Evolutionary conservation across 2,113 vertebrate genomes (phyloP).

Genomic region (Colossoma macropomum): DNA sequence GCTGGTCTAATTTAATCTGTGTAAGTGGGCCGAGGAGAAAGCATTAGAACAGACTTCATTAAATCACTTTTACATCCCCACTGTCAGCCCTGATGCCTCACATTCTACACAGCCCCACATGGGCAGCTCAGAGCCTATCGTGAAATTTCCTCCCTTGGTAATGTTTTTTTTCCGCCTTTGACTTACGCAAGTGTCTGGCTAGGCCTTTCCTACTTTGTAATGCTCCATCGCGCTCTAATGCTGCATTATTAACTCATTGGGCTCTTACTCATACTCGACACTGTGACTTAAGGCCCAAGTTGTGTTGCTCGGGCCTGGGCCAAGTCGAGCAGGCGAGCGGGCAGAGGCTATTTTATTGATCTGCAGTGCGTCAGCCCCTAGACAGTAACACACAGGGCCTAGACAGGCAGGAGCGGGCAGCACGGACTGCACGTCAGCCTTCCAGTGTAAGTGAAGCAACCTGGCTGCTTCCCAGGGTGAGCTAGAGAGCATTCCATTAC

Average conservation of each 20-base stretch:
- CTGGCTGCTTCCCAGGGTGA: slow-evolving; percentile 21
- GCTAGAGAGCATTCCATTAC: slow-evolving; percentile 37
- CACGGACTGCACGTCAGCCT: slow-evolving; percentile 28
- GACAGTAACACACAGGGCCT: slow-evolving; percentile 1
- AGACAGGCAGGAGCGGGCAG: not conserved
- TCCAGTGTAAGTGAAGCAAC: slow-evolving; percentile 17
- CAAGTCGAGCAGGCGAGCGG: not conserved
- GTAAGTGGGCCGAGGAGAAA: slow-evolving; percentile 51
- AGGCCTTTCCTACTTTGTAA: not conserved
- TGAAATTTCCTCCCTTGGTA: not conserved
- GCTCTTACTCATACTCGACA: not conserved
- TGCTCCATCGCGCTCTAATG: not conserved
- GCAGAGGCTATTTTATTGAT: not conserved
- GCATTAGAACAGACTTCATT: slow-evolving; percentile 52
- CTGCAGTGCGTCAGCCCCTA: slow-evolving; percentile 24
- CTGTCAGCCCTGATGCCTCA: slow-evolving; percentile 10
- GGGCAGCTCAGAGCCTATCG: not conserved
- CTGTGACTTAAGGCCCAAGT: not conserved
- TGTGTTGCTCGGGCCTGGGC: not conserved
- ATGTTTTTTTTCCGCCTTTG: not conserved
- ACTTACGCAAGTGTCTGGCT: not conserved
- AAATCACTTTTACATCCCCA: slow-evolving; percentile 51
- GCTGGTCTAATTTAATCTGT: slow-evolving; percentile 45
- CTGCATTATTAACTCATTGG: not conserved
- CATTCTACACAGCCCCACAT: slow-evolving; percentile 9